A percentile compares a stretch with the other conserved stretches of the same genome.
phyloP scores from a whole-genome alignment of 1,140 invertebrate genomes.

The Arion vulgaris region DNA sequence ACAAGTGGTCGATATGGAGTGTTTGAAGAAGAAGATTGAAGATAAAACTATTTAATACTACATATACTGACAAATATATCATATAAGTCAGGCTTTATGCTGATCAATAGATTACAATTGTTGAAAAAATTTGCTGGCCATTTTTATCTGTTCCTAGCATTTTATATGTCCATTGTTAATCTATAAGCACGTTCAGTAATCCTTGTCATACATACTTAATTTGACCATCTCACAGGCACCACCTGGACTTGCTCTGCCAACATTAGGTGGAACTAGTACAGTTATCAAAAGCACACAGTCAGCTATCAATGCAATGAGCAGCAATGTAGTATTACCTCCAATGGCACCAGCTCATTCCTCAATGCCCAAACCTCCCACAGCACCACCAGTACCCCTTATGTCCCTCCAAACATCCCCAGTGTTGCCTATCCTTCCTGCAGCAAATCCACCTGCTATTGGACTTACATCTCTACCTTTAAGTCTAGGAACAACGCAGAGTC shows the following conservation, averaged over 20 bases:
- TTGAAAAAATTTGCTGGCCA: too few relatives aligned
- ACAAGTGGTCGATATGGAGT: too few relatives aligned
- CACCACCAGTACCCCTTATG: constrained; percentile 42
- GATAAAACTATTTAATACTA: too few relatives aligned
- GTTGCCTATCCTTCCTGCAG: constrained; percentile 26
- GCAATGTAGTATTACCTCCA: constrained; percentile 65
- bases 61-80: too few relatives aligned
- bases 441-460: constrained; percentile 35
- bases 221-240: constrained; percentile 54
- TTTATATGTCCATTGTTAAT: too few relatives aligned
- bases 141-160: too few relatives aligned
- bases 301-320: constrained; percentile 44
- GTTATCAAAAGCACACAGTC: constrained; percentile 39
- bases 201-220: too few relatives aligned
- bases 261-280: constrained; percentile 48
- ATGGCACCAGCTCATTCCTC: constrained; percentile 43
- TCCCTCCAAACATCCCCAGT: constrained; percentile 31
- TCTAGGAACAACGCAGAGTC: background rate
- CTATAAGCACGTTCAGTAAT: too few relatives aligned
- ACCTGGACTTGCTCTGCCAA: constrained; percentile 62
- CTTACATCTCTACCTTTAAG: constrained; percentile 33
- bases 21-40: too few relatives aligned
- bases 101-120: too few relatives aligned
- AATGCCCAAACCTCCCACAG: constrained; percentile 42
- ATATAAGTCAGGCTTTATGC: too few relatives aligned